phyloP scores from a whole-genome alignment of 2,888 invertebrate genomes.

The Rutpela maculata region DNA sequence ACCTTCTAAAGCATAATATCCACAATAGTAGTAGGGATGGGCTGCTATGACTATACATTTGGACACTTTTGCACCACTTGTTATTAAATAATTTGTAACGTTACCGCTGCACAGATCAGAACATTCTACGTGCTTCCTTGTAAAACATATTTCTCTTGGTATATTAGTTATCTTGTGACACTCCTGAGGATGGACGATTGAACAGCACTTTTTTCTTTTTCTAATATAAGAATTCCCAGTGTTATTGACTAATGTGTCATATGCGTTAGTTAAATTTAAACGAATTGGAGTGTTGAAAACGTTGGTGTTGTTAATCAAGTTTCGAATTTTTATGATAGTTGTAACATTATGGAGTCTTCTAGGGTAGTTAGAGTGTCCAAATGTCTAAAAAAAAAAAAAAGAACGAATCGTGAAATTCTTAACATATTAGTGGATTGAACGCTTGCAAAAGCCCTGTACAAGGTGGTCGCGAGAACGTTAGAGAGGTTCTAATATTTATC shows the following conservation, averaged over 20 bases:
- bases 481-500: too few species aligned
- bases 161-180: constrained; percentile 5
- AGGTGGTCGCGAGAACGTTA: too few species aligned
- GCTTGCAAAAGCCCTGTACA: too few species aligned
- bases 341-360: constrained; percentile 9
- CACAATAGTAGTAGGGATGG: constrained; percentile 35
- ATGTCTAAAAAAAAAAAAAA: constrained; percentile 10
- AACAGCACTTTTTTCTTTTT: constrained; percentile 17
- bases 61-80: background rate
- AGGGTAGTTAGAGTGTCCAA: background rate
- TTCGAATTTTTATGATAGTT: constrained; percentile 15
- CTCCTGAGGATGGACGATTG: constrained; percentile 31
- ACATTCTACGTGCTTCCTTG: constrained; percentile 32
- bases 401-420: background rate
- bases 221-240: background rate
- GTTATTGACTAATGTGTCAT: background rate
- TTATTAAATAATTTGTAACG: constrained; percentile 23
- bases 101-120: constrained; percentile 5
- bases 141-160: constrained; percentile 25
- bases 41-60: constrained; percentile 23
- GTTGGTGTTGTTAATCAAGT: constrained; percentile 28
- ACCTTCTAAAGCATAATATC: constrained; percentile 33
- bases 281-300: constrained; percentile 1
- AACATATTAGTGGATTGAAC: background rate
- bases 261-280: constrained; percentile 12